Evolutionary conservation across 2,113 vertebrate genomes (phyloP), one percentile per base, ranked within the genome.

Genomic region (Poeciliopsis turrubarensis): DNA sequence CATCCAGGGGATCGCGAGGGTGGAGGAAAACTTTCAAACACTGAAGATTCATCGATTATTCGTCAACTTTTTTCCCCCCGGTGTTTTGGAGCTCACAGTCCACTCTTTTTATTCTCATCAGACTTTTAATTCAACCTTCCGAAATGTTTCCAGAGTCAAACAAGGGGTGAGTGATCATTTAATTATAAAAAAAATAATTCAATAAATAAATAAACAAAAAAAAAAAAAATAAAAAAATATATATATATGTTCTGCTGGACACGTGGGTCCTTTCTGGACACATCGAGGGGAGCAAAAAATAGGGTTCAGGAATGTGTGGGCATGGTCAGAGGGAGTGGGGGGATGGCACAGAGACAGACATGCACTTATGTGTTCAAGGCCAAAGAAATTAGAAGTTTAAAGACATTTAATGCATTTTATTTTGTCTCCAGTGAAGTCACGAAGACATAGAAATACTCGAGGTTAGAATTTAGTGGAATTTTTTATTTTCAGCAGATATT

Each of bases 71-170:
- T 44, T 39, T 68, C 13, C 8, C 17, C 44, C 60, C 60, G 57
- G 1, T 14, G 1, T 37, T 69, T 82, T 79, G 77, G 71, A 86
- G 68, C 22, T 73, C 34, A 13, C 39, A 79, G 19, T 25, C 15
- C 13, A 7, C 0, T 13, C n/a, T 34, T 4, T 39, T 1, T 31
- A 27, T 15, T 68, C 27, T 22, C 30, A 17, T 32, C 25, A 41
- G 26, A 34, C 31, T 3, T 62, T 60, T 39, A 0, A 6, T 37
- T 62, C 19, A 25, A 72, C n/a, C 30, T 63, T 65, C 12, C 12
- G 1, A 30, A 3, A 94, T 94, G 94, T 89, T 89, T 87, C 91
- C 93, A 67, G 93, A 94, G 7, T 64, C 62, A 51, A 89, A 80
- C 68, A 91, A 80, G 37, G 77, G 91, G 94, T 94, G 79, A 93